Conservation (phyloP, 2,888 invertebrate species). For the Coenonympha glycerion region DNA sequence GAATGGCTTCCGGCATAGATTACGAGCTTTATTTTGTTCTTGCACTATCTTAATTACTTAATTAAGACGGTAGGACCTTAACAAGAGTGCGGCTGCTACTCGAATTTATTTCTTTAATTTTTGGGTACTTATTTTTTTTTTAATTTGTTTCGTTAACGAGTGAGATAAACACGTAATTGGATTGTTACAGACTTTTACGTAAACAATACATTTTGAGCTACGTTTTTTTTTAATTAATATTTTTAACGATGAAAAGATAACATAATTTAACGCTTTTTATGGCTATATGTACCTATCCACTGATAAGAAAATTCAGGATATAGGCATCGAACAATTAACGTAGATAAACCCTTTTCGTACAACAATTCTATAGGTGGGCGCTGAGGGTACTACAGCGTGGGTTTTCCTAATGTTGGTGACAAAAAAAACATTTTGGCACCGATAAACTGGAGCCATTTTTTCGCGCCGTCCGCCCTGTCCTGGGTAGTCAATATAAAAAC, state of each 20-base stretch:
- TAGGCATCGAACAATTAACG: no score
- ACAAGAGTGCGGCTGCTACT: constrained; percentile 21
- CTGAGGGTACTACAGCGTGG: no score
- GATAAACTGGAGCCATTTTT: no score
- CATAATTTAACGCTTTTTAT: not conserved
- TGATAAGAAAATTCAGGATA: no score
- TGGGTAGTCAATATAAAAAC: no score
- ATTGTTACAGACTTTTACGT: constrained; percentile 3
- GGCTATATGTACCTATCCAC: no score
- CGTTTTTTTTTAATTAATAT: not conserved
- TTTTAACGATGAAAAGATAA: not conserved
- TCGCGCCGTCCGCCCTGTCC: no score
- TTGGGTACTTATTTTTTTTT: constrained; percentile 13
- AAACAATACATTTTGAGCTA: not conserved
- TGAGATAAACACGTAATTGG: constrained; percentile 8
- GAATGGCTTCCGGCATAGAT: constrained; percentile 64
- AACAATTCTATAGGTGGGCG: no score
- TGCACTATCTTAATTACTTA: constrained; percentile 69
- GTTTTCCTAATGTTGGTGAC: no score
- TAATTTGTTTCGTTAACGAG: constrained; percentile 15
- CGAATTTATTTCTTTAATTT: constrained; percentile 22
- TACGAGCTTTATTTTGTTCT: constrained; percentile 56
- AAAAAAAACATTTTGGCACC: no score
- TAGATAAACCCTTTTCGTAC: no score
- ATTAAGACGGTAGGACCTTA: constrained; percentile 43